Evolutionary conservation across 2,113 vertebrate genomes (phyloP), one percentile per base, ranked within the genome.

Genomic region (Casuarius casuarius): DNA sequence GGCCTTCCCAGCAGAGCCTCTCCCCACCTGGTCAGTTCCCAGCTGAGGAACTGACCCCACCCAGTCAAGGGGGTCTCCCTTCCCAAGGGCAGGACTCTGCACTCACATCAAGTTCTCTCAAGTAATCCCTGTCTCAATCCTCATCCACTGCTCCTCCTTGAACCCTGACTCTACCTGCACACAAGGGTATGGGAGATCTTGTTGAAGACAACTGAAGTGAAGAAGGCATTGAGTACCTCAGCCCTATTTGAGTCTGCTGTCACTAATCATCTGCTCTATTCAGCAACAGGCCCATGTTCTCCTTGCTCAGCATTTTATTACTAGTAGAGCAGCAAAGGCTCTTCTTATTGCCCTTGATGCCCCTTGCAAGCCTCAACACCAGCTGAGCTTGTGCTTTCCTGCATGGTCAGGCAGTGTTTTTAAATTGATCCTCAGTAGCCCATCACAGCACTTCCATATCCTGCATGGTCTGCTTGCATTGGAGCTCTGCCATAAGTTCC

Each of bases 41-140:
- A 31, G 7, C 38, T 38, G 38, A 38, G 8, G 38, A 38, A 38
- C 38, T 38, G 38, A 38, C 38, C 38, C 38, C 8, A 38, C 38
- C 38, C 38, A 38, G 38, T 38, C 40, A 67, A 20, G 42, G 18
- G 28, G 28, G 18, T 67, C 40, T 29, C 29, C 40, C 28, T 44
- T 44, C 65, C 17, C 17, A 19, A 42, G 40, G 20, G 28, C 19
- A 67, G 20, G 42, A 20, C 52, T 54, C 25, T 10, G 9, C 28
- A 31, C 56, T 31, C 0, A 44, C 1, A 18, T 18, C 20, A 90
- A 73, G 42, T 44, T 77, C 48, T 16, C n/a, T 59, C 3, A 0
- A 22, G 6, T 40, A 40, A 86, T 33, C 20, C 61, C 40, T 56
- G 12, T 81, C 12, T 80, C 35, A 87, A 23, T 51, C 25, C 10